Base-by-base conservation (phyloP, 2,113 vertebrate species). In the Alethe castanea region DNA sequence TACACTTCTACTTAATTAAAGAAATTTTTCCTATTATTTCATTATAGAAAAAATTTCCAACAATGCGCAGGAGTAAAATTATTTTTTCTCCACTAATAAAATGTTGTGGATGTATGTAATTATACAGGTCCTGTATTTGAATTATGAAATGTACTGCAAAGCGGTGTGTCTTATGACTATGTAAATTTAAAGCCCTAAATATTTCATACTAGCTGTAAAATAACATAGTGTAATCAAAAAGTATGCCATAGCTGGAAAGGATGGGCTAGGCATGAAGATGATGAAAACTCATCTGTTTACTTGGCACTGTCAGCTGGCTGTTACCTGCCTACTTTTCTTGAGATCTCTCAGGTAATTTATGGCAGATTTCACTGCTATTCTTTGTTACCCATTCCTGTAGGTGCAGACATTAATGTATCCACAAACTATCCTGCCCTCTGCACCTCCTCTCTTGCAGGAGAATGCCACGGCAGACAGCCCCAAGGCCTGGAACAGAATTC, bases 111-210 rank as follows among this genome's bases (percentile, higher is more conserved):
- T 66, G 47, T 40, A 31, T 45, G 79, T 52, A 94, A 94, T 96
- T 78, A 86, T 26, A 54, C 19, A 69, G 89, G 38, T 92, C 71
- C 66, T 82, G 23, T 62, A 66, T 80, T 82, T 44, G 81, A 89
- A 82, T 60, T 64, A 22, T 26, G 78, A 90, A 64, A 83, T 26
- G 72, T 33, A 67, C 64, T 60, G 76, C 60, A 83, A 83, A 71
- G 31, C 29, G 29, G 31, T 4, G 3, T 69, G 52, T 86, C 92
- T 93, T 88, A 94, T 11, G 60, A 92, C 72, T 85, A 83, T 67
- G 76, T 74, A 93, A 94, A 97, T 96, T 64, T 81, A 92, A 81
- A 94, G 44, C 42, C 40, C 57, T 90, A 90, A 97, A 92, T 95
- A 94, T 88, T 93, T 95, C 94, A 93, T 67, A 42, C 56, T 60